phyloP scores from a whole-genome alignment of 2,113 vertebrate species.

The Sylvia atricapilla region DNA sequence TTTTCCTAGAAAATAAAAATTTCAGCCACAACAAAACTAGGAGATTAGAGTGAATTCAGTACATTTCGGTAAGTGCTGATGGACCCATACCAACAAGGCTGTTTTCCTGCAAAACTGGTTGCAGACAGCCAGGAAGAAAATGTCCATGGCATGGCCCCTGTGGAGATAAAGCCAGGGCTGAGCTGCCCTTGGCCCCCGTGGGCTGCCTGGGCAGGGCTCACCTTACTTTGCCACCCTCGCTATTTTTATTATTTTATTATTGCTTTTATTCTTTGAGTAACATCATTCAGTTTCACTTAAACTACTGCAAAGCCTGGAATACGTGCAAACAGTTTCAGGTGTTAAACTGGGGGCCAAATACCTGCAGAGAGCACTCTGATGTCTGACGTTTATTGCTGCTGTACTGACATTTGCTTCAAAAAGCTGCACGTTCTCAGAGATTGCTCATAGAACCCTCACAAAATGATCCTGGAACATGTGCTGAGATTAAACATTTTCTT shows the following conservation, averaged over 20 bases:
- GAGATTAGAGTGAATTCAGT: neutral
- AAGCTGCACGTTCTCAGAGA: neutral
- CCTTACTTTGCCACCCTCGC: neutral
- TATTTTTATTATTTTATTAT: neutral
- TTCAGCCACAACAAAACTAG: neutral
- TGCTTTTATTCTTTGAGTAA: neutral
- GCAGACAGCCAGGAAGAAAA: neutral
- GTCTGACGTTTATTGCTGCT: neutral
- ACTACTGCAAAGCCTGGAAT: neutral
- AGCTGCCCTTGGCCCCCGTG: neutral
- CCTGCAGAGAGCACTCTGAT: neutral
- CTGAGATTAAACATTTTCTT: neutral
- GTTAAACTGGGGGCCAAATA: neutral
- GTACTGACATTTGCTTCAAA: neutral
- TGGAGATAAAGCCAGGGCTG: accelerated
- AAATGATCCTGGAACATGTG: neutral
- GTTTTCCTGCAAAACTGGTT: neutral
- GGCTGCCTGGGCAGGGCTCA: neutral
- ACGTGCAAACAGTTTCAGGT: neutral
- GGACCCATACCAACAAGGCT: neutral
- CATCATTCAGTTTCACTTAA: neutral
- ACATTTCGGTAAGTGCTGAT: accelerated
- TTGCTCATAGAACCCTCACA: neutral
- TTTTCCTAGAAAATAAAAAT: neutral
- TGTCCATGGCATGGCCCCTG: accelerated